These are phyloP conservation scores for Drosophila melanosoma DNA, from an alignment of 2,888 invertebrate species.

Conservation along the genomic window DNA sequence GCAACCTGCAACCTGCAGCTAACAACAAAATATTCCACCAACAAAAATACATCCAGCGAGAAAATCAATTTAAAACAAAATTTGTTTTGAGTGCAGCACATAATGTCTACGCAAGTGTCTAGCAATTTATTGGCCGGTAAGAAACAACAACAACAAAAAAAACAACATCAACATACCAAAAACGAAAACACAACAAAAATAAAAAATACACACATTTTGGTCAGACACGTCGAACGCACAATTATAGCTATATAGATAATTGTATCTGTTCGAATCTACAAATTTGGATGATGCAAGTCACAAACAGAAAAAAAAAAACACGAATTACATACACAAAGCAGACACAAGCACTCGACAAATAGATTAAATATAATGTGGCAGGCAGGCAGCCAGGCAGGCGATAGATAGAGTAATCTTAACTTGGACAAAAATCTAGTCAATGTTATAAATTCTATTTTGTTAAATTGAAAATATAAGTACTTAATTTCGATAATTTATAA, in stretches of 20 bases:
- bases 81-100: constrained; percentile 29
- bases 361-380: not conserved
- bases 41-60: constrained; percentile 16
- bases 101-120: constrained; percentile 82
- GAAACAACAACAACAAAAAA: constrained; percentile 23
- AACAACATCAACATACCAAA: constrained; percentile 35
- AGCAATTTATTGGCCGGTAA: constrained; percentile 80
- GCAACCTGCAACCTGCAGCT: constrained; percentile 35
- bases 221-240: constrained; percentile 42
- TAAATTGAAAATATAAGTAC: not conserved
- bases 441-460: not conserved
- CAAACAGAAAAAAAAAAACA: not conserved
- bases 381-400: not conserved
- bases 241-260: constrained; percentile 23
- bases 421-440: not conserved
- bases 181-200: constrained; percentile 11
- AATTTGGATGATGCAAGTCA: constrained; percentile 5
- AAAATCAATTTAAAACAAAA: constrained; percentile 36
- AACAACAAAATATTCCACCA: constrained; percentile 27
- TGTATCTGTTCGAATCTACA: constrained; percentile 10
- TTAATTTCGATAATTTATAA: not conserved
- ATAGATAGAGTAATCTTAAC: constrained; percentile 1
- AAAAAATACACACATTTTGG: constrained; percentile 32
- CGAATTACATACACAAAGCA: not conserved
- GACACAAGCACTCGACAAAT: not conserved